phyloP scores from a whole-genome alignment of 2,888 invertebrate genomes.

The Hydrotaea cyrtoneurina region DNA sequence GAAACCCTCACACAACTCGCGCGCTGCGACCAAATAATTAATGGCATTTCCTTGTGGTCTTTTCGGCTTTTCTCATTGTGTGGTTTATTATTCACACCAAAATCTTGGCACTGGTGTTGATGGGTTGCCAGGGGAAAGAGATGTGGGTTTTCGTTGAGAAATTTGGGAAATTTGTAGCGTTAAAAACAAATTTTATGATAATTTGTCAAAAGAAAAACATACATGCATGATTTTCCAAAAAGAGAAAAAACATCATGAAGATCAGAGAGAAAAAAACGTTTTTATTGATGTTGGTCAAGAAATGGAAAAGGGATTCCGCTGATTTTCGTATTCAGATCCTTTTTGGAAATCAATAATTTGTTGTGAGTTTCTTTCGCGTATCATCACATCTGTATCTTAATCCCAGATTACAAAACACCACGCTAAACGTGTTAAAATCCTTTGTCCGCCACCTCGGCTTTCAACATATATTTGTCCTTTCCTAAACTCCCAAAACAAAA shows the following conservation, averaged over 20 bases:
- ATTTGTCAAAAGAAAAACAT: constrained; percentile 38
- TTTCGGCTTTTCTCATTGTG: constrained; percentile 7
- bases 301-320: too few relatives aligned
- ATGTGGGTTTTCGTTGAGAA: neutral
- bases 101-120: constrained; percentile 17
- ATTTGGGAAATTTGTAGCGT: constrained; percentile 21
- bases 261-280: too few relatives aligned
- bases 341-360: too few relatives aligned
- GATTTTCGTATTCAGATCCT: too few relatives aligned
- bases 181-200: constrained; percentile 47
- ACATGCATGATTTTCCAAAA: too few relatives aligned
- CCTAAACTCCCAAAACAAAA: neutral
- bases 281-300: too few relatives aligned
- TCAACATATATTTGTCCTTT: neutral
- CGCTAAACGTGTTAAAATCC: neutral
- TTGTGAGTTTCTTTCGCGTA: too few relatives aligned
- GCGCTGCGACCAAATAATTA: constrained; percentile 39
- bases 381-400: neutral
- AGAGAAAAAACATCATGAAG: too few relatives aligned
- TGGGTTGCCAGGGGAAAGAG: constrained; percentile 8
- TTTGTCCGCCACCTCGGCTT: too few relatives aligned
- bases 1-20: neutral
- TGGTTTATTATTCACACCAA: constrained; percentile 29
- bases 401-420: neutral
- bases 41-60: constrained; percentile 42